Base-by-base conservation (phyloP, 2,797 vertebrate species). In the Borostomias antarcticus region DNA sequence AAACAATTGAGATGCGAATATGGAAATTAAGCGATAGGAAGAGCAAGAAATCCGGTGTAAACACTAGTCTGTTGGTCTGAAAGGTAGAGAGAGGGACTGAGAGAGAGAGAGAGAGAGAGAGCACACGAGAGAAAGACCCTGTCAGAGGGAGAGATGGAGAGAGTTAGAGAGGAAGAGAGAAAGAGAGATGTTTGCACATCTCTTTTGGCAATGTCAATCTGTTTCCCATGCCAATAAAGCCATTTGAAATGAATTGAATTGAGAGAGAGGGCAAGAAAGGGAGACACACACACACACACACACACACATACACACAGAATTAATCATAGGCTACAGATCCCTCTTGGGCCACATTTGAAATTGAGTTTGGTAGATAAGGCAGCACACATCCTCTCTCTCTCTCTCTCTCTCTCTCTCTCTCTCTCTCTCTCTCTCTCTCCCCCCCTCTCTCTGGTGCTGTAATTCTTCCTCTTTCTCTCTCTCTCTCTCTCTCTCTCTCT, bases 281-380 rank as follows among this genome's bases (percentile, higher is more conserved):
- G n/a, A n/a, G n/a, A n/a, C n/a, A n/a, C n/a, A n/a, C n/a, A n/a
- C n/a, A n/a, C n/a, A n/a, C n/a, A n/a, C n/a, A n/a, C n/a, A n/a
- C n/a, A n/a, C n/a, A n/a, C n/a, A n/a, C n/a, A n/a, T n/a, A n/a
- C n/a, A 13, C 32, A 52, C 1, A 15, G 26, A 53, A 61, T 62
- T 63, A 19, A 59, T 62, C 63, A 25, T 0, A 23, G 64, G 37
- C 62, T 51, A 54, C 17, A 11, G n/a, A 71, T 63, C 66, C 58
- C 51, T 66, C 4, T 0, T 0, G 5, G 23, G 48, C 59, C 51
- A n/a, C 53, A 26, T 66, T 69, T 52, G 45, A 74, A 72, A 45
- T 58, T 73, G 68, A 68, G 60, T 69, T 73, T 76, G 32, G 32
- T 29, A 23, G 65, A 69, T 72, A 26, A 56, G 50, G n/a, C 11